Evolutionary conservation across 1,140 invertebrate species (phyloP), one percentile per base, ranked within the genome.

Genomic region (Latrodectus geometricus): DNA sequence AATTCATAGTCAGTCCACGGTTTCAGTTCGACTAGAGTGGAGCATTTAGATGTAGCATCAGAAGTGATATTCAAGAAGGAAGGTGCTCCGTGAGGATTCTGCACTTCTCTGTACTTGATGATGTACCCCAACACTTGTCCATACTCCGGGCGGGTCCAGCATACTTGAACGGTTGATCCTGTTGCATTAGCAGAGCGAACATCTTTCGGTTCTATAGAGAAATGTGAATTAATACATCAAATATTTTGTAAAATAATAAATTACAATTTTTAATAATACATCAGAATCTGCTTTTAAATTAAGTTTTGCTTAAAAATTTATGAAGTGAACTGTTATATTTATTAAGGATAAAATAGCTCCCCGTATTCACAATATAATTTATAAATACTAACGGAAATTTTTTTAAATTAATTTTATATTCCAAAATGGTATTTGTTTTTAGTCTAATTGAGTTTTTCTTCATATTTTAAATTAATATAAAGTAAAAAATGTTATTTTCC

Each of bases 1-100:
- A 68, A 88, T 65, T 88, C 83, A 56, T 89, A 89, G 23, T 88
- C 88, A 15, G 84, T 89, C 85, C 87, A 87, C 14, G 87, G 87
- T 15, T 84, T 80, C 0, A 89, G 70, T 17, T 81, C 77, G 0
- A 75, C 69, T 4, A 88, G 76, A 0, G 52, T 76, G 0, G 83
- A 73, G 52, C 88, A 88, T n/a, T 75, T 80, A 4, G 76, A 69
- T 14, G 61, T 61, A 35, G 79, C 76, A 35, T 77, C 77, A 1
- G 76, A 76, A n/a, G 87, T 88, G n/a, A 87, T 76, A 66, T 89
- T 88, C 1, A 70, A 12, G 15, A 85, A 68, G 7, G 87, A 76
- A 14, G 77, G 82, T 52, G 72, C 68, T 0, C 74, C 73, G 9
- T 82, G 68, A 14, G 66, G 68, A 12, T 68, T 70, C 9, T 74